Conservation (phyloP, 2,797 vertebrate genomes). For the Diceros bicornis region DNA sequence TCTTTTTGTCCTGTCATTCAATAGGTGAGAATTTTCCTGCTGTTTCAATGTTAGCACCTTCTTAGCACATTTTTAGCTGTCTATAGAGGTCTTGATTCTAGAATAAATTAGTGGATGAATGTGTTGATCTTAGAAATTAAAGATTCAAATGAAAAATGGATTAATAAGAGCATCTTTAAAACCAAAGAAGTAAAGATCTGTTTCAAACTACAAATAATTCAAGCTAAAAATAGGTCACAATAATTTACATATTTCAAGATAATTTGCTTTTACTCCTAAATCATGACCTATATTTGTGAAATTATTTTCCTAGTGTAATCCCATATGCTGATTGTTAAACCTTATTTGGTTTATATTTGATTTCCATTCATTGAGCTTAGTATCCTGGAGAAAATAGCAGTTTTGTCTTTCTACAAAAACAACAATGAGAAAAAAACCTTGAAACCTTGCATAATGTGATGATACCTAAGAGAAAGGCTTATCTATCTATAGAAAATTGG, state of each 20-base stretch:
- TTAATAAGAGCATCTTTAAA: neutral
- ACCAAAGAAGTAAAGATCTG: neutral
- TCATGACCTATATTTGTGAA: slow-evolving; percentile 59
- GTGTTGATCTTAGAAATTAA: neutral
- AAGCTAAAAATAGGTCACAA: slow-evolving; percentile 48
- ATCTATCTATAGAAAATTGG: neutral
- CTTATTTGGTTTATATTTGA: slow-evolving; percentile 27
- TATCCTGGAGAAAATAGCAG: neutral
- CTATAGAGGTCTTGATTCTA: neutral
- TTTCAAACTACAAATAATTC: slow-evolving; percentile 52
- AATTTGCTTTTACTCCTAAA: slow-evolving; percentile 44
- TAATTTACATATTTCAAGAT: slow-evolving; percentile 34
- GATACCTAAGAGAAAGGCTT: neutral
- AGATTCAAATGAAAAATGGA: slow-evolving; percentile 52
- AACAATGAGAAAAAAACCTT: neutral
- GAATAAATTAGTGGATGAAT: slow-evolving; percentile 27
- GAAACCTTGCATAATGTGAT: neutral
- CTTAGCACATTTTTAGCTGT: slow-evolving; percentile 49
- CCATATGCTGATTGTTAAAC: neutral
- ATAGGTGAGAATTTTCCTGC: slow-evolving; percentile 17
- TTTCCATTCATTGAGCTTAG: neutral
- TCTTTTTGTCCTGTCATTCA: slow-evolving; percentile 18
- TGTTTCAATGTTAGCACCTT: slow-evolving; percentile 53
- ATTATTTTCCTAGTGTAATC: slow-evolving; percentile 17
- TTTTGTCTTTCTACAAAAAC: neutral